phyloP scores from a whole-genome alignment of 64 coral and sea anemone genomes.

The Montipora cactus region DNA sequence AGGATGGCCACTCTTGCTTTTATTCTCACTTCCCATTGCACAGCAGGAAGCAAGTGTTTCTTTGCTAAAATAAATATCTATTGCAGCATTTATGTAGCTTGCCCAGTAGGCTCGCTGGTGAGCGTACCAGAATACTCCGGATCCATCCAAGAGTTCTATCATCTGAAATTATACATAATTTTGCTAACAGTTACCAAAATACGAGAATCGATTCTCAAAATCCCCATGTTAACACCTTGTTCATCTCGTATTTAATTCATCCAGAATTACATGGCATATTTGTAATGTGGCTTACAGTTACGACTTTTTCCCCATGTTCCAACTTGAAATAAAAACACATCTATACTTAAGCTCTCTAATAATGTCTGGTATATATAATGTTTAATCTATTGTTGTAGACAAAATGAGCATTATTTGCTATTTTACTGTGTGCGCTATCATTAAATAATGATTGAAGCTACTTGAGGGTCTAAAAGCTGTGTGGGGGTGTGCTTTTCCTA shows the following conservation, averaged over 20 bases:
- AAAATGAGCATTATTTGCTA: background rate
- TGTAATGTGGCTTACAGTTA: no score
- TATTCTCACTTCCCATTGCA: no score
- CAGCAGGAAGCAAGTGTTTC: no score
- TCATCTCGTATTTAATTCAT: no score
- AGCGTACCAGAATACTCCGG: background rate
- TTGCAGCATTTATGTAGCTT: no score
- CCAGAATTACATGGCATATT: no score
- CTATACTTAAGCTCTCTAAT: background rate
- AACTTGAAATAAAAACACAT: no score
- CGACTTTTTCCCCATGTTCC: no score
- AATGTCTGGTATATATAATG: background rate
- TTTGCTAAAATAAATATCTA: no score
- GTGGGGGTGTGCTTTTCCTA: background rate
- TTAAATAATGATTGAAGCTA: background rate
- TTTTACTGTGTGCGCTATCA: background rate
- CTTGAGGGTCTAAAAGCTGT: background rate
- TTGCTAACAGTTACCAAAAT: background rate
- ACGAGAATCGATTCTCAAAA: background rate
- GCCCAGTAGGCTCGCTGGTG: background rate
- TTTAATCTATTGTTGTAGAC: background rate
- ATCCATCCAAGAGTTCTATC: background rate
- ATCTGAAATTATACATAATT: background rate
- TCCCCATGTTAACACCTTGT: no score
- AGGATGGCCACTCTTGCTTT: no score